phyloP scores from a whole-genome alignment of 1,140 invertebrate genomes.

The Cyrtorhinus lividipennis region DNA sequence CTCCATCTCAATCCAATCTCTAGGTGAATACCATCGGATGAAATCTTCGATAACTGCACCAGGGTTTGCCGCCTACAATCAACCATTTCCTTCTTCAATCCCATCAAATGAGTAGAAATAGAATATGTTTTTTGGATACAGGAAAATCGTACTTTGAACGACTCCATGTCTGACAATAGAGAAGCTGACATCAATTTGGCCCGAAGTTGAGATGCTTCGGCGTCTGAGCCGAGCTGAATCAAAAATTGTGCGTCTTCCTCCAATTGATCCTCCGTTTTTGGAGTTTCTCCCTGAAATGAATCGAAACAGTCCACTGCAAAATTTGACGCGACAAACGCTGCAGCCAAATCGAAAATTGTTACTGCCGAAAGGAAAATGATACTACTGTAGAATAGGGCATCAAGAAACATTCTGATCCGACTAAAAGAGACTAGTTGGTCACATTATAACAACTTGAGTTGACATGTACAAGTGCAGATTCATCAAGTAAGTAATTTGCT shows the following conservation, averaged over 20 bases:
- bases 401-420: too few species aligned
- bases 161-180: slow-evolving; percentile 93
- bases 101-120: not conserved
- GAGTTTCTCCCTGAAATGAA: slow-evolving; percentile 60
- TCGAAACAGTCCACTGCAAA: not conserved
- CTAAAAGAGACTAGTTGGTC: too few species aligned
- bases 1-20: slow-evolving; percentile 69
- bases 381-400: too few species aligned
- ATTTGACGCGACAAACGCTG: too few species aligned
- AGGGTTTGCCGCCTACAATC: slow-evolving; percentile 80
- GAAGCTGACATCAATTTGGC: slow-evolving; percentile 91
- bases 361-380: too few species aligned
- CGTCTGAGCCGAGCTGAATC: slow-evolving; percentile 68
- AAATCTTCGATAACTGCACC: slow-evolving; percentile 85
- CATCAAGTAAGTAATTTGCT: too few species aligned
- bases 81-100: not conserved
- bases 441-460: too few species aligned
- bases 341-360: too few species aligned
- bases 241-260: slow-evolving; percentile 85
- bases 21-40: slow-evolving; percentile 80
- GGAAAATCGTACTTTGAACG: slow-evolving; percentile 59
- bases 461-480: too few species aligned
- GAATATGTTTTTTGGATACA: not conserved
- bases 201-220: slow-evolving; percentile 65
- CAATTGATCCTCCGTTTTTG: slow-evolving; percentile 93